These are phyloP conservation scores for Drosophila sturtevanti DNA, from an alignment of 1,140 invertebrate genomes.

Conservation along the genomic window DNA sequence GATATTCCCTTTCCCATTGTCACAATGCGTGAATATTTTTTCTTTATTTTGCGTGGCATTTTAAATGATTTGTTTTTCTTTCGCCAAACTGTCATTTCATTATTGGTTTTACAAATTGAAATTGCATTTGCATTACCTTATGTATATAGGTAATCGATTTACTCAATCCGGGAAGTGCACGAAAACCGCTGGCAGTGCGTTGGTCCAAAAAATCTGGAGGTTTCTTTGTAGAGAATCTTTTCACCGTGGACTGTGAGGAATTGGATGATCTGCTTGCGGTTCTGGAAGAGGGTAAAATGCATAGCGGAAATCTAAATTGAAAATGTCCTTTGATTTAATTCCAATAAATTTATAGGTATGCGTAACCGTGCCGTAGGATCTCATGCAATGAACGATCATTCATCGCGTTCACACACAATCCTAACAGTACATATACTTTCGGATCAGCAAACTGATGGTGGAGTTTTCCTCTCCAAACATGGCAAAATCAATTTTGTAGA, in stretches of 20 bases:
- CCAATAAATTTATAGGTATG: conserved; percentile 86
- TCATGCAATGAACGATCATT: conserved; percentile 98
- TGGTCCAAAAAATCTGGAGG: conserved; percentile 96
- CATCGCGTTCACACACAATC: conserved; percentile 97
- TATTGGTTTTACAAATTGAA: conserved; percentile 72
- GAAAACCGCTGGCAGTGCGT: conserved; percentile 92
- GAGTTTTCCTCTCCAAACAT: conserved; percentile 92
- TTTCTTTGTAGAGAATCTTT: conserved; percentile 98
- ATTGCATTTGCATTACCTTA: conserved; percentile 47
- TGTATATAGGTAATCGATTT: conserved; percentile 94
- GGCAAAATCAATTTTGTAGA: conserved; percentile 98
- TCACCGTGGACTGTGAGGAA: conserved; percentile 96
- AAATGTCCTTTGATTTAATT: not conserved
- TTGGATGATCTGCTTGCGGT: conserved; percentile 97
- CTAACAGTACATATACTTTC: conserved; percentile 93
- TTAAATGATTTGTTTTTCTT: not conserved
- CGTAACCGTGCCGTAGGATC: conserved; percentile 92
- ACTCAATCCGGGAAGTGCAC: conserved; percentile 92
- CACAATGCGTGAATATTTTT: conserved; percentile 48
- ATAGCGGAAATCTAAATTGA: not conserved
- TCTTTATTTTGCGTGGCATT: conserved; percentile 22
- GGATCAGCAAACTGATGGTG: conserved; percentile 90
- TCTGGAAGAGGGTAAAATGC: conserved; percentile 92
- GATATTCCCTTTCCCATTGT: conserved; percentile 11
- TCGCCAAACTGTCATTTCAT: conserved; percentile 31